Conservation (phyloP, 2,888 invertebrate genomes). For the Aleiodes leptofemur region DNA sequence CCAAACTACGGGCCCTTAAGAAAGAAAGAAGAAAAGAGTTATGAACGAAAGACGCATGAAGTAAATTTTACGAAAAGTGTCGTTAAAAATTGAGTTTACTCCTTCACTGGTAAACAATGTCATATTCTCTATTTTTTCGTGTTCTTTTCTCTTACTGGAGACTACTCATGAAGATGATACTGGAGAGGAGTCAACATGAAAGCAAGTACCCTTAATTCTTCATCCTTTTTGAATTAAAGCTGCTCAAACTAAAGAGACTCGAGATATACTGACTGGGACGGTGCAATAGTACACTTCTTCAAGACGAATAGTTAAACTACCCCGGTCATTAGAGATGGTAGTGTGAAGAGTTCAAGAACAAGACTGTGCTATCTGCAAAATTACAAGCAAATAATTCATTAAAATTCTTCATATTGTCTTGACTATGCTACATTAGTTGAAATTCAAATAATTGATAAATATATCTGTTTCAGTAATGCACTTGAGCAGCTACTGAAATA, state of each 20-base stretch:
- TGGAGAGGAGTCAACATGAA: too few relatives aligned
- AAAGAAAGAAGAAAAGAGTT: not conserved
- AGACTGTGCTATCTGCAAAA: too few relatives aligned
- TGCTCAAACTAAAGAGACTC: too few relatives aligned
- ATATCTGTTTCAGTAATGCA: too few relatives aligned
- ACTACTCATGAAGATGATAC: too few relatives aligned
- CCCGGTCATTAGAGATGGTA: constrained; percentile 6
- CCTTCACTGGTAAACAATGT: constrained; percentile 50
- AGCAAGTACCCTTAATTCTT: too few relatives aligned
- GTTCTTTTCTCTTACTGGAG: not conserved
- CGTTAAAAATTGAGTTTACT: constrained; percentile 57
- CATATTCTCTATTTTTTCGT: not conserved
- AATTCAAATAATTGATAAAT: too few relatives aligned
- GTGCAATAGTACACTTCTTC: too few relatives aligned
- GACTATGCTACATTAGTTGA: too few relatives aligned
- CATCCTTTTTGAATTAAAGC: too few relatives aligned
- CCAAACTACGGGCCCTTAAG: constrained; percentile 3
- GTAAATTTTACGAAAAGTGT: constrained; percentile 54
- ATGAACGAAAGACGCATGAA: constrained; percentile 47
- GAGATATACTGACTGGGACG: too few relatives aligned
- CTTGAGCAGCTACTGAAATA: too few relatives aligned
- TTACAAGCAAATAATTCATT: not conserved
- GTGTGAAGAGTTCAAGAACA: not conserved
- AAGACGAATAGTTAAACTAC: constrained; percentile 13
- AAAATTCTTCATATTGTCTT: not conserved